Evolutionary conservation across 2,888 invertebrate genomes (phyloP).

Genomic region (Nematopogon swammerdamellus): DNA sequence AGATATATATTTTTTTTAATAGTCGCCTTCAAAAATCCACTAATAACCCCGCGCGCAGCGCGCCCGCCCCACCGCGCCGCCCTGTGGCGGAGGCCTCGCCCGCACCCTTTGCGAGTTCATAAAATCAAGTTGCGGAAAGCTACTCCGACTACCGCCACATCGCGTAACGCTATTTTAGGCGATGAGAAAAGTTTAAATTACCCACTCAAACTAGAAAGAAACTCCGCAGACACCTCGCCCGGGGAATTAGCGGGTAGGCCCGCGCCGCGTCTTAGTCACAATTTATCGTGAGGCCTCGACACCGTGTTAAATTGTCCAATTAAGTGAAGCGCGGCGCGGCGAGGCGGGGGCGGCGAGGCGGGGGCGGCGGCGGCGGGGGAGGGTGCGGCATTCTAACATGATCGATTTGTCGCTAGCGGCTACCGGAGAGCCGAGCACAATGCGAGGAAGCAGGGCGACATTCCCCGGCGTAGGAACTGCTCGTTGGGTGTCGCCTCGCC

Average conservation of each 20-base stretch:
- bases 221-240: neutral
- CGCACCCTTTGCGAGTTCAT: too few relatives aligned
- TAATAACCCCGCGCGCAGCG: too few relatives aligned
- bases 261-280: neutral
- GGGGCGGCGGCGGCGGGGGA: constrained; percentile 32
- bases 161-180: neutral
- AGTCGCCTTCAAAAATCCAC: too few relatives aligned
- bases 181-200: neutral
- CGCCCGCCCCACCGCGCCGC: too few relatives aligned
- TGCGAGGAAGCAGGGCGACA: constrained; percentile 39
- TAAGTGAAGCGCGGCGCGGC: constrained; percentile 33
- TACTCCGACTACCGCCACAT: neutral
- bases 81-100: too few relatives aligned
- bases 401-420: constrained; percentile 25
- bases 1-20: too few relatives aligned
- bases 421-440: constrained; percentile 38
- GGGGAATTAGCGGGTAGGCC: neutral
- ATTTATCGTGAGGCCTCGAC: constrained; percentile 1
- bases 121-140: too few relatives aligned
- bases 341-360: too few relatives aligned
- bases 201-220: neutral
- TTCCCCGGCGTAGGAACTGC: constrained; percentile 35
- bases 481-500: constrained; percentile 31
- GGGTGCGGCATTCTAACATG: constrained; percentile 30
- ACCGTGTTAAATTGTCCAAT: constrained; percentile 45